Evolutionary conservation across 2,888 invertebrate species (phyloP).

Genomic region (Harpalus rubripes): DNA sequence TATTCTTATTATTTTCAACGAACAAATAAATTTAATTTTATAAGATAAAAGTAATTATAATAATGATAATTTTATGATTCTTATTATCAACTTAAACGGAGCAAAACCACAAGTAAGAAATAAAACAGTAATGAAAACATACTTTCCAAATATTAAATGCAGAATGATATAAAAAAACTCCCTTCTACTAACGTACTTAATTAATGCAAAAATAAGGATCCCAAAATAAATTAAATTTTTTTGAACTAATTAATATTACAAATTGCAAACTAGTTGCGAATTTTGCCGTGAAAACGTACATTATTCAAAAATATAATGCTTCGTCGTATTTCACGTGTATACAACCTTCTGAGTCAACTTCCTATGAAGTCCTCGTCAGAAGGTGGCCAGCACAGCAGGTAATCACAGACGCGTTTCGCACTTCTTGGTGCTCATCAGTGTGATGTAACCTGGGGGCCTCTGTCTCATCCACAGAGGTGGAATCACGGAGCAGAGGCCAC

Average conservation of each 20-base stretch:
- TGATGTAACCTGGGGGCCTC: no score
- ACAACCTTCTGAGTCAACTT: no score
- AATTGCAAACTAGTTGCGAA: no score
- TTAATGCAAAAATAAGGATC: conserved; percentile 44
- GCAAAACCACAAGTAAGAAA: background rate
- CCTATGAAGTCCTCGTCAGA: no score
- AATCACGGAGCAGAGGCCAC: no score
- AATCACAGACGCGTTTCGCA: no score
- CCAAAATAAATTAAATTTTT: conserved; percentile 37
- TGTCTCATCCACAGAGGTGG: no score
- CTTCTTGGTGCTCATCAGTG: no score
- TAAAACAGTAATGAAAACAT: conserved; percentile 8
- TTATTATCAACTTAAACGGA: background rate
- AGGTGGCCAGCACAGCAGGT: no score
- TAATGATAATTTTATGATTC: background rate
- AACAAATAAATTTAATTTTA: background rate
- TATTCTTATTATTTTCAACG: background rate
- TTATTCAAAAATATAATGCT: no score
- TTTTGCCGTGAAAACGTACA: no score
- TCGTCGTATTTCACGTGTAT: no score
- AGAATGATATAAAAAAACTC: conserved; percentile 8
- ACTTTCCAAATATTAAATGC: conserved; percentile 16
- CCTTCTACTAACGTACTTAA: conserved; percentile 19
- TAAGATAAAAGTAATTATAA: background rate
- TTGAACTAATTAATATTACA: conserved; percentile 53